Evolutionary conservation across 2,113 vertebrate genomes (phyloP).

Genomic region (Lamprologus ornatipinnis): DNA sequence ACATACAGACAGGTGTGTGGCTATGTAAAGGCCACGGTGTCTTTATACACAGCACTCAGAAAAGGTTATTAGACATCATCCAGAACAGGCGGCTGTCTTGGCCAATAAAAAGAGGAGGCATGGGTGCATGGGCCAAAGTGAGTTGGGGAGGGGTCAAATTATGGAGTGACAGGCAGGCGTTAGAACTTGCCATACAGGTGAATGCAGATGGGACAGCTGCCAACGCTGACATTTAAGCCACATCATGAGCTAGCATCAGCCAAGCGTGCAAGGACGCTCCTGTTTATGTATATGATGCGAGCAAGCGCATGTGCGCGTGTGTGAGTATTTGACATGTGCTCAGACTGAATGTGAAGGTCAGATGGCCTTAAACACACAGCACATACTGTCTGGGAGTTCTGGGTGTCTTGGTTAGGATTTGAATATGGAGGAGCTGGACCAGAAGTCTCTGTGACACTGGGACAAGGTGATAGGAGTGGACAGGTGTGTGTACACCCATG

Average conservation of each 20-base stretch:
- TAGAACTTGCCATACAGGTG: constrained; percentile 51
- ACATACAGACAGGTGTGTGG: constrained; percentile 45
- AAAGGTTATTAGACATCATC: constrained; percentile 75
- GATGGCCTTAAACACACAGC: constrained; percentile 32
- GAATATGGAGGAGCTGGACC: constrained; percentile 68
- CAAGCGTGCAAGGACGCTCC: neutral
- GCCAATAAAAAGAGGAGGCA: constrained; percentile 44
- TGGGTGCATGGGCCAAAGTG: neutral
- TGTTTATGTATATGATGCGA: constrained; percentile 44
- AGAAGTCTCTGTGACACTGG: constrained; percentile 64
- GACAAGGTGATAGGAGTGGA: constrained; percentile 64
- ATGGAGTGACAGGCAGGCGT: constrained; percentile 45
- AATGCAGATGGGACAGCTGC: constrained; percentile 63
- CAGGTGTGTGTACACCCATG: constrained; percentile 48
- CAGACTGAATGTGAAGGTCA: constrained; percentile 55
- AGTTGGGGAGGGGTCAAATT: constrained; percentile 11
- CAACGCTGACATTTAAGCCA: constrained; percentile 67
- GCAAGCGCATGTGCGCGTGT: neutral
- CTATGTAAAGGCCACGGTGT: constrained; percentile 68
- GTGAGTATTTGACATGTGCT: neutral
- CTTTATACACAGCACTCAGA: constrained; percentile 67
- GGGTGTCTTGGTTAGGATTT: constrained; percentile 43
- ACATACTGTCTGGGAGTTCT: constrained; percentile 27
- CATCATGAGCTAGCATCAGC: constrained; percentile 36
- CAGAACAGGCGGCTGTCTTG: constrained; percentile 52